Percentiles rank a stretch among this genome's conserved stretches.
Evolutionary conservation across 2,797 vertebrate species (phyloP).

Genomic region (Hafferia zeledoni): DNA sequence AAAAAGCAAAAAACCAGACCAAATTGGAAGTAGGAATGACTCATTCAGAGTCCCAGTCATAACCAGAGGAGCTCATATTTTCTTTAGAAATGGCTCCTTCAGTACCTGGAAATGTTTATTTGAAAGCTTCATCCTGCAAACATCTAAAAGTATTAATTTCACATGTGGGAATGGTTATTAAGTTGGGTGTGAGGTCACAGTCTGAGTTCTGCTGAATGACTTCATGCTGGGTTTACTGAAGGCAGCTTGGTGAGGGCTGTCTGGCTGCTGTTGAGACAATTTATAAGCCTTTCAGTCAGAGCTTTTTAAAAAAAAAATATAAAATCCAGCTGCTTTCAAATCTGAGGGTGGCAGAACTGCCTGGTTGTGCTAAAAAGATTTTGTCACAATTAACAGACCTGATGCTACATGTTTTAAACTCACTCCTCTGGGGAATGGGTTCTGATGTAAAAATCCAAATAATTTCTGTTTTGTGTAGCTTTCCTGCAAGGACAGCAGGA

Average conservation of each 20-base stretch:
- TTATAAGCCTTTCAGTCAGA: background rate
- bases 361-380: background rate
- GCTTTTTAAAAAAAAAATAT: background rate
- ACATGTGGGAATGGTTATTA: background rate
- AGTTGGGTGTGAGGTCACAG: background rate
- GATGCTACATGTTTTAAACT: background rate
- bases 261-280: background rate
- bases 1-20: background rate
- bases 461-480: background rate
- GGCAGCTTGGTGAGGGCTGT: background rate
- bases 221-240: background rate
- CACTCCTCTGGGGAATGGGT: background rate
- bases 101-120: conserved; percentile 2
- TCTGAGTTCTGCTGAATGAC: background rate
- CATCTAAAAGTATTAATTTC: background rate
- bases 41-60: background rate
- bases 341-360: background rate
- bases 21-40: background rate
- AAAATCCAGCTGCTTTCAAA: background rate
- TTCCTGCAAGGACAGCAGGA: background rate
- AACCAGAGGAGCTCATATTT: background rate
- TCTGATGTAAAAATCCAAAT: background rate
- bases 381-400: background rate
- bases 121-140: background rate
- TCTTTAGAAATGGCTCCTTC: background rate